These are phyloP conservation scores for Rynchops niger DNA, from an alignment of 2,113 vertebrate species.

Conservation along the genomic window DNA sequence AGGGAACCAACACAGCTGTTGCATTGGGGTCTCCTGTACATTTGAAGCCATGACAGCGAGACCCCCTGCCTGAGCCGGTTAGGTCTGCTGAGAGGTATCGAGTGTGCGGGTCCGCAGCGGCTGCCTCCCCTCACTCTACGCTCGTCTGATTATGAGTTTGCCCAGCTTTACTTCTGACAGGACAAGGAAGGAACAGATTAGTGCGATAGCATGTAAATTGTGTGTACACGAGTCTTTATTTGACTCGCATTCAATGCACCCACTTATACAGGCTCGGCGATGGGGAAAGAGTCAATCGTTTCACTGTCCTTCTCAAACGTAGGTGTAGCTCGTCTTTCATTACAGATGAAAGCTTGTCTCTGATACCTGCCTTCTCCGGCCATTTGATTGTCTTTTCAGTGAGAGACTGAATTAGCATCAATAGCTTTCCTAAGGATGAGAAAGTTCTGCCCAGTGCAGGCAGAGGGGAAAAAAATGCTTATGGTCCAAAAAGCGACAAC, in stretches of 20 bases:
- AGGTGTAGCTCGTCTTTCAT: neutral
- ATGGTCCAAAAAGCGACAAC: neutral
- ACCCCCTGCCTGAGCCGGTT: neutral
- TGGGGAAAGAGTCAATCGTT: neutral
- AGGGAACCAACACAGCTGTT: neutral
- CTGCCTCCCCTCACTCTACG: neutral
- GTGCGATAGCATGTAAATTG: neutral
- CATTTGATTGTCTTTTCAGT: neutral
- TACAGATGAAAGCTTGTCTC: neutral
- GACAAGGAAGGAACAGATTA: neutral
- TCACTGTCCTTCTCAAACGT: neutral
- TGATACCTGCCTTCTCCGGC: neutral
- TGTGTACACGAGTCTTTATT: neutral
- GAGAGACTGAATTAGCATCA: neutral
- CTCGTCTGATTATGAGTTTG: neutral
- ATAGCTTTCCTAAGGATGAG: neutral
- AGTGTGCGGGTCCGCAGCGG: rapidly evolving
- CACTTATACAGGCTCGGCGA: neutral
- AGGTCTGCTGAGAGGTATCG: neutral
- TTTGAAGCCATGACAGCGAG: neutral
- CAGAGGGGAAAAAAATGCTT: neutral
- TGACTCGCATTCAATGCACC: neutral
- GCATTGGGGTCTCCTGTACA: neutral
- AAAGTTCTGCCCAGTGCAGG: neutral
- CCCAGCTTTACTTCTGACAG: rapidly evolving